These are phyloP conservation scores for Hylaeus volcanicus DNA, from an alignment of 1,140 invertebrate species.

Conservation along the genomic window DNA sequence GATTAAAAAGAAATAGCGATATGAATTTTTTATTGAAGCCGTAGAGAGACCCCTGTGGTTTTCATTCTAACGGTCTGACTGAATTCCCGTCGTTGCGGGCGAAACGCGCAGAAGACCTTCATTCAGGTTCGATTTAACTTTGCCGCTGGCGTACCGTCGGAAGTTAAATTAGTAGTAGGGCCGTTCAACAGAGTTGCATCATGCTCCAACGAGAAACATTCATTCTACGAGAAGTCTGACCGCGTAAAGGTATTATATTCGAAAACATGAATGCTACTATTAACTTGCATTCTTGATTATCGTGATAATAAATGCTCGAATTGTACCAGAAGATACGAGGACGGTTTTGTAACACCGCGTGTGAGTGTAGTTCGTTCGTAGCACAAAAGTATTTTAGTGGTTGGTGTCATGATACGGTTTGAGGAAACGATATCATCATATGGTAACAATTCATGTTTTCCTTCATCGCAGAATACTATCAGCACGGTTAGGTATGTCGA, in stretches of 20 bases:
- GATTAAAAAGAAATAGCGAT: not conserved
- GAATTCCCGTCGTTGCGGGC: constrained; percentile 42
- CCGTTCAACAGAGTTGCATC: constrained; percentile 56
- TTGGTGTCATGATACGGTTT: too few species aligned
- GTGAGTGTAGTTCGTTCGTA: too few species aligned
- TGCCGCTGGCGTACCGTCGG: constrained; percentile 51
- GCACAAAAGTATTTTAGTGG: too few species aligned
- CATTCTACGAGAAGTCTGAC: constrained; percentile 25
- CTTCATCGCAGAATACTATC: too few species aligned
- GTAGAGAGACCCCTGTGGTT: constrained; percentile 5
- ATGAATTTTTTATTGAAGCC: constrained; percentile 2
- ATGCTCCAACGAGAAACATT: constrained; percentile 61
- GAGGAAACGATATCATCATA: too few species aligned
- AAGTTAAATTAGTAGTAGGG: constrained; percentile 66
- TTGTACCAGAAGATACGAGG: too few species aligned
- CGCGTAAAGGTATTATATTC: constrained; percentile 36
- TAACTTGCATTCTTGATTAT: too few species aligned
- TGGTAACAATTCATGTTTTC: too few species aligned
- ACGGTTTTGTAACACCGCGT: too few species aligned
- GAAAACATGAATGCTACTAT: not conserved
- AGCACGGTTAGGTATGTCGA: too few species aligned
- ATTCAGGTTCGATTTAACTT: constrained; percentile 65
- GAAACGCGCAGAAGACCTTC: constrained; percentile 60
- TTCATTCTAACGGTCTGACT: constrained; percentile 50
- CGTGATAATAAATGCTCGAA: too few species aligned